phyloP scores from a whole-genome alignment of 2,797 vertebrate species.

The Hemibagrus guttatus region DNA sequence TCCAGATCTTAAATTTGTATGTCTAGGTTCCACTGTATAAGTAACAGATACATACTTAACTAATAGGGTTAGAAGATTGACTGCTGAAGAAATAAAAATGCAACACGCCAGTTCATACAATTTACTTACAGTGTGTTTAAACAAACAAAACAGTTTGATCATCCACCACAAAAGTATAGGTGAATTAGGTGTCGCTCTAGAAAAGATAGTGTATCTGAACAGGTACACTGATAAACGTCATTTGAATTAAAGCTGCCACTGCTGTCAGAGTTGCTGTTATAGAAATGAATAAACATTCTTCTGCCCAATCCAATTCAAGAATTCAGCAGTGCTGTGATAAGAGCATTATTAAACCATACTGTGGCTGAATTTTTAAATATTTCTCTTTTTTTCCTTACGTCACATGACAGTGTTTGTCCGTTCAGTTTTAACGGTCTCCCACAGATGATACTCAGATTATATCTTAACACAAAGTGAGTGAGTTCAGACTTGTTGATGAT shows the following conservation, averaged over 20 bases:
- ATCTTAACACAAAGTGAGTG: background rate
- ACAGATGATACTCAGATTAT: background rate
- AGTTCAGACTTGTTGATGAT: background rate
- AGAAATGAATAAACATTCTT: background rate
- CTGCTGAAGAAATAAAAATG: no score
- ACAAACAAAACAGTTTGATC: background rate
- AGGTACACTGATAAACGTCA: background rate
- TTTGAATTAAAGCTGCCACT: background rate
- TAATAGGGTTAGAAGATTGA: no score
- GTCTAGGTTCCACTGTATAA: no score
- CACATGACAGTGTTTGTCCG: background rate
- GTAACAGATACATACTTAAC: no score
- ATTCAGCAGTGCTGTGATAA: background rate
- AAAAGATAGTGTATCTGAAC: background rate
- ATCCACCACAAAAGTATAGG: background rate
- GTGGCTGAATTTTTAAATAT: background rate
- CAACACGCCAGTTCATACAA: no score
- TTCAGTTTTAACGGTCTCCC: constrained; percentile 9
- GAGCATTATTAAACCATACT: background rate
- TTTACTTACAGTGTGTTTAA: no score
- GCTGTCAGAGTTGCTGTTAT: background rate
- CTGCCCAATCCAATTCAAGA: background rate
- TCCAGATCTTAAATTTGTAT: no score
- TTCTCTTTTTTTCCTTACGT: background rate
- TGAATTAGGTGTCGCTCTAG: background rate